phyloP scores from a whole-genome alignment of 2,797 vertebrate genomes.

The Sphenopsis melanotis region DNA sequence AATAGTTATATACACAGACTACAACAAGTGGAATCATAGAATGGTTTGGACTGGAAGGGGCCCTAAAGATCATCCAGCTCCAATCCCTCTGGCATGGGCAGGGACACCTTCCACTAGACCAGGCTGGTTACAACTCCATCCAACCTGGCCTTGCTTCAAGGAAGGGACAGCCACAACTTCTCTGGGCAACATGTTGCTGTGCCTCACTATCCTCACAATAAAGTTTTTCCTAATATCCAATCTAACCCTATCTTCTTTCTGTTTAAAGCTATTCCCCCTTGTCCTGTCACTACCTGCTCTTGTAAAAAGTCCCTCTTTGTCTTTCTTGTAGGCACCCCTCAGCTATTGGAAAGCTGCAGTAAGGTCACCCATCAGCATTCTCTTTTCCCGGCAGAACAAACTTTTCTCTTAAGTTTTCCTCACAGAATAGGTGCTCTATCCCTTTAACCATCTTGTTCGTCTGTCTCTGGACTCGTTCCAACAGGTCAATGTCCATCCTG shows the following conservation, averaged over 20 bases:
- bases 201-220: not conserved
- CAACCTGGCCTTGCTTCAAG: not conserved
- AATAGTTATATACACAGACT: not conserved
- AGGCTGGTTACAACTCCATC: not conserved
- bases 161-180: not conserved
- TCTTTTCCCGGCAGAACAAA: not conserved
- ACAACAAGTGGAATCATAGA: not conserved
- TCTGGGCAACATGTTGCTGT: not conserved
- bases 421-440: no score
- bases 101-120: not conserved
- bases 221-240: not conserved
- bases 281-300: not conserved
- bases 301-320: not conserved
- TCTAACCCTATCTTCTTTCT: not conserved
- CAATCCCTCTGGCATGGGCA: not conserved
- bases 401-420: not conserved
- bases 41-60: not conserved
- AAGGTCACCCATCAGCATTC: not conserved
- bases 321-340: not conserved
- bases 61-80: no score
- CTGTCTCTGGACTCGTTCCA: not conserved
- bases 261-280: not conserved
- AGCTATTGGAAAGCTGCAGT: not conserved
- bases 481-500: not conserved
- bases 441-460: not conserved